Percentiles rank a stretch among this genome's conserved stretches.
phyloP scores from a whole-genome alignment of 2,113 vertebrate species.

The Spermophilus dauricus region DNA sequence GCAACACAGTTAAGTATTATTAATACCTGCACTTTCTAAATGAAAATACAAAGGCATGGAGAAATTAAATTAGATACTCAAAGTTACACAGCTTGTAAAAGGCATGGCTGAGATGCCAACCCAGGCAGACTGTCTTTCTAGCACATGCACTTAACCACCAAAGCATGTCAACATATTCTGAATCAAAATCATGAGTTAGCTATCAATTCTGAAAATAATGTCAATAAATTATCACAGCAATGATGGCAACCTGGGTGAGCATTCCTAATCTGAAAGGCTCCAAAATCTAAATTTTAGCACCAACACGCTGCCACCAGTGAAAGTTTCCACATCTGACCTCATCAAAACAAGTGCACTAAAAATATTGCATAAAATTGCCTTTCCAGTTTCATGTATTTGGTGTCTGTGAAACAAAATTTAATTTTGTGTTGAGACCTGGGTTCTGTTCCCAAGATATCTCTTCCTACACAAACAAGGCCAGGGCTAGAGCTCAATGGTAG shows the following conservation, averaged over 20 bases:
- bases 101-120: not conserved
- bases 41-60: not conserved
- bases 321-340: not conserved
- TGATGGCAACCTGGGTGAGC: not conserved
- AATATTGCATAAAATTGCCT: not conserved
- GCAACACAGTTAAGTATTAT: not conserved
- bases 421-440: not conserved
- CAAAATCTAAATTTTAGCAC: not conserved
- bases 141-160: not conserved
- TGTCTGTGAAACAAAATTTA: not conserved
- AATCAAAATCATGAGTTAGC: not conserved
- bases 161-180: conserved; percentile 34
- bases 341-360: not conserved
- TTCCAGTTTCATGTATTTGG: not conserved
- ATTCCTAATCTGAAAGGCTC: not conserved
- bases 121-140: not conserved
- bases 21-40: not conserved
- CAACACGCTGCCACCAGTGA: not conserved
- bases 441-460: not conserved
- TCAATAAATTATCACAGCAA: not conserved
- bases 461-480: too few relatives aligned
- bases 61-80: not conserved
- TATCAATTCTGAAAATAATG: not conserved
- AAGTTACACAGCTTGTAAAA: not conserved
- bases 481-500: too few relatives aligned